phyloP scores from a whole-genome alignment of 2,888 invertebrate species.

The Andrena hattorfiana region DNA sequence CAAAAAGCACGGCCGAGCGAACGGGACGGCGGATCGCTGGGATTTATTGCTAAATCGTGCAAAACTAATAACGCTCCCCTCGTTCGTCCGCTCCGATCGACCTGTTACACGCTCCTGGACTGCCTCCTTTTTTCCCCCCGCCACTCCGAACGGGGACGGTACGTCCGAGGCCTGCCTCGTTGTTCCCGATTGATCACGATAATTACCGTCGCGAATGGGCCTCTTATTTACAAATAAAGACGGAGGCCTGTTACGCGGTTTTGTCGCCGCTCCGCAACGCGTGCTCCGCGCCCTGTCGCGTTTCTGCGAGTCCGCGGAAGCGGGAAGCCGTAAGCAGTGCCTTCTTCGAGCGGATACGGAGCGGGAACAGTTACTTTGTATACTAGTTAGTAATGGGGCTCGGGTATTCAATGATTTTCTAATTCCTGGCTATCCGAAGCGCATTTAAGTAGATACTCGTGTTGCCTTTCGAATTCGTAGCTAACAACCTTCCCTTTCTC shows the following conservation, averaged over 20 bases:
- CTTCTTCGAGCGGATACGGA: not conserved
- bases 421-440: not conserved
- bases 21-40: slow-evolving; percentile 31
- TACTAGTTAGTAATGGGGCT: not conserved
- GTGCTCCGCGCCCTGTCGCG: slow-evolving; percentile 24
- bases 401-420: not conserved
- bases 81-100: slow-evolving; percentile 49
- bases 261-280: slow-evolving; percentile 42
- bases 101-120: slow-evolving; percentile 54
- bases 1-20: slow-evolving; percentile 27
- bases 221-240: slow-evolving; percentile 61
- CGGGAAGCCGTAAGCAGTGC: slow-evolving; percentile 18
- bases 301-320: slow-evolving; percentile 30
- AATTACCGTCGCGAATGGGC: slow-evolving; percentile 71
- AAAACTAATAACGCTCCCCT: slow-evolving; percentile 64
- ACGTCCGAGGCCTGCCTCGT: slow-evolving; percentile 50
- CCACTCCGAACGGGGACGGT: not conserved
- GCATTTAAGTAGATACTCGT: not conserved
- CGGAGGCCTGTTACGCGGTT: slow-evolving; percentile 41
- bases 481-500: not conserved
- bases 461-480: not conserved
- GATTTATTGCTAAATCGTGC: slow-evolving; percentile 69
- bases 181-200: slow-evolving; percentile 72
- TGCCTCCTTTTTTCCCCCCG: slow-evolving; percentile 10
- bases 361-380: slow-evolving; percentile 1